Evolutionary conservation across 2,797 vertebrate species (phyloP), one percentile per base, ranked within the genome.

Genomic region (Microhierax caerulescens): DNA sequence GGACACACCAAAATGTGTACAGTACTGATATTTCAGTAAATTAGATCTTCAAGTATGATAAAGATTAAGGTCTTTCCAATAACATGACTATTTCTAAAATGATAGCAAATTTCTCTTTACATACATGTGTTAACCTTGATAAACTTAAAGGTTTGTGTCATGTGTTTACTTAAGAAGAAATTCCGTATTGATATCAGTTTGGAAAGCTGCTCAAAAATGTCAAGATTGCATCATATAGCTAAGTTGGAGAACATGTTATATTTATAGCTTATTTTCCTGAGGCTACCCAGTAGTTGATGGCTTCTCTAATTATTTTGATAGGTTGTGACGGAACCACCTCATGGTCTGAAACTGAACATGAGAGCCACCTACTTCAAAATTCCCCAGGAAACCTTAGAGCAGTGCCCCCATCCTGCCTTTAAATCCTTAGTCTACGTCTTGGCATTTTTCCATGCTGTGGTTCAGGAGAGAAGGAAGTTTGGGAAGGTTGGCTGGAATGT

Each of bases 401-500:
- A 97, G 15, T 99, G 99, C 91, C 98, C 98, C 0, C 99, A 99
- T 95, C 97, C 98, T 3, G 98, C 99, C 21, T 99, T 99, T 97
- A 98, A 98, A 95, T 96, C 99, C 59, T 98, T 99, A 94, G 98
- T 99, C 68, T 99, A 98, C 0, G 99, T 99, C 93, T 95, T 99
- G 96, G 98, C 99, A 5, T 99, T 99, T 95, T 99, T 99, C 98
- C 99, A 99, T 2, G 99, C 99, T 1, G 99, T 99, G 93, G 99
- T 99, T 64, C 99, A 99, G 96, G 99, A 99, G 97, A 98, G 99
- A 39, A 98, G 99, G 91, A 99, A 99, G 95, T 99, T 99, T 10
- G 99, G 99, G 88, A 99, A 99, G 97, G 99, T 99, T 2, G 99
- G 99, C 69, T 99, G 99, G 99, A 99, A 99, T 0, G 98, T 99